Evolutionary conservation across 2,888 invertebrate genomes (phyloP).

Genomic region (Watsonalla binaria): DNA sequence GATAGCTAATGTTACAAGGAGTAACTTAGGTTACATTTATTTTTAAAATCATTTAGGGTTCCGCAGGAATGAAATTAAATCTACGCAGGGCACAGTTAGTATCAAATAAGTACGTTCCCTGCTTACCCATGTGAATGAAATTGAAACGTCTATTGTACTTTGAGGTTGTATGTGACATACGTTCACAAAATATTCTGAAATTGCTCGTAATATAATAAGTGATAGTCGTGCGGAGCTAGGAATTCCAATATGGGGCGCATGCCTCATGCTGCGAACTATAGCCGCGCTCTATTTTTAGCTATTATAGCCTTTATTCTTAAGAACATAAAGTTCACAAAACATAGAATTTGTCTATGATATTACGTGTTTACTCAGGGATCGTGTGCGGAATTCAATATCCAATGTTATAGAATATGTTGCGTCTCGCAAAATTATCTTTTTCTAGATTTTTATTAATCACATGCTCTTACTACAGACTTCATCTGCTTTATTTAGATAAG

Average conservation of each 20-base stretch:
- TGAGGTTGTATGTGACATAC: not conserved
- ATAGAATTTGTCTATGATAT: slow-evolving; percentile 8
- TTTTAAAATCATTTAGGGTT: too few relatives aligned
- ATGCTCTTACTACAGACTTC: too few relatives aligned
- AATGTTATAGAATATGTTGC: slow-evolving; percentile 8
- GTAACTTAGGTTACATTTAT: too few relatives aligned
- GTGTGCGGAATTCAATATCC: slow-evolving; percentile 18
- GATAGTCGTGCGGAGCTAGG: slow-evolving; percentile 17
- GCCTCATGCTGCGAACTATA: slow-evolving; percentile 23
- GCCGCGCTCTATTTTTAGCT: not conserved
- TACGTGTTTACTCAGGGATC: slow-evolving; percentile 17
- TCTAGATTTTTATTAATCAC: not conserved
- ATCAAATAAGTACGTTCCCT: too few relatives aligned
- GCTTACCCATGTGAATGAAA: too few relatives aligned
- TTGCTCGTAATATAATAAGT: slow-evolving; percentile 9
- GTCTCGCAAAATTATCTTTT: slow-evolving; percentile 1
- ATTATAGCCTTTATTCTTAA: not conserved
- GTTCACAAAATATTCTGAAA: slow-evolving; percentile 3
- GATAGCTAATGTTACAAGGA: too few relatives aligned
- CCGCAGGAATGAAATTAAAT: too few relatives aligned
- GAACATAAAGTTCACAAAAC: not conserved
- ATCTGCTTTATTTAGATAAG: too few relatives aligned
- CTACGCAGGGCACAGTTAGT: too few relatives aligned
- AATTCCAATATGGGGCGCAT: slow-evolving; percentile 41
- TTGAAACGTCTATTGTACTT: not conserved